Base-by-base conservation (phyloP, 2,888 invertebrate genomes). In the Drosophila tripunctata region DNA sequence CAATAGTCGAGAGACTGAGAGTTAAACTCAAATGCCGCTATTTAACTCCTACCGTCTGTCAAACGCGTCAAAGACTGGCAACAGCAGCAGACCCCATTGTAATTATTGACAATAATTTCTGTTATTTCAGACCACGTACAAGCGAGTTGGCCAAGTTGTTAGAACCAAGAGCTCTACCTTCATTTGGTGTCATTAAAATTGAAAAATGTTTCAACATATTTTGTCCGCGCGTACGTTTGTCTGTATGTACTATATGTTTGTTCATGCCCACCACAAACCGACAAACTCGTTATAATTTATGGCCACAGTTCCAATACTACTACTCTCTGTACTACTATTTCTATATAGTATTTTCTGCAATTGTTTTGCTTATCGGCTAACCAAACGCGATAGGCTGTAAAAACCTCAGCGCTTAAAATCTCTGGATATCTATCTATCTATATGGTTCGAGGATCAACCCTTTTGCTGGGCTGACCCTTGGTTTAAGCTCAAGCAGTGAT, bases 41-140 rank as follows among this genome's bases (percentile, higher is more conserved):
- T 82, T 62, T 41, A 75, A 86, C 82, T 87, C 82, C 82, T 87
- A 82, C 82, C 86, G 82, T 82, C 74, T 87, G 82, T 83, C 82
- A 82, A 87, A 75, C 70, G 80, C 88, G 67, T 83, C 80, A 87
- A 67, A 86, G 64, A 68, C 87, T 66, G 63, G 78, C 77, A 62
- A 77, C 64, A 57, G 81, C n/a, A n/a, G n/a, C n/a, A n/a, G n/a
- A n/a, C 56, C 27, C 40, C 70, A 78, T 80, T 84, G 74, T 88
- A 87, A 84, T 87, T 84, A 84, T 88, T 87, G 84, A 78, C 88
- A 88, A 87, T 88, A 84, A 81, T 87, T 87, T 84, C 71, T 76
- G 85, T 68, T 87, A 76, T 88, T 87, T 87, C 63, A 50, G 66
- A 14, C 50, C 14, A 45, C 58, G 35, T 31, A 10, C 10, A 10